Percentiles rank a stretch among this genome's conserved stretches.
Evolutionary conservation across 2,797 vertebrate species (phyloP).

Genomic region (Macropus fuliginosus): DNA sequence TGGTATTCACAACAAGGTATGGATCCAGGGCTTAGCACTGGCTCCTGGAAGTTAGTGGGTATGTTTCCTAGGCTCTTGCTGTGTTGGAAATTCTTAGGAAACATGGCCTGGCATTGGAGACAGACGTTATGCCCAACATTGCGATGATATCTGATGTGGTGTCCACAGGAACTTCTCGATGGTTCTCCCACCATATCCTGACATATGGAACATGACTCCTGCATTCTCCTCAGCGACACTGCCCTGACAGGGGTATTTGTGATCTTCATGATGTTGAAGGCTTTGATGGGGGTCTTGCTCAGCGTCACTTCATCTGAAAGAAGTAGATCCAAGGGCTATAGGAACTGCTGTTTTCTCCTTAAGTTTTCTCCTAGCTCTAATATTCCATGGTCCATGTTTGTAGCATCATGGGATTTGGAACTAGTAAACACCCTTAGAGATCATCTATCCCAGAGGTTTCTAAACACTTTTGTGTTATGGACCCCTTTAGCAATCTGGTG

Average conservation of each 20-base stretch:
- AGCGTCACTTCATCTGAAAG: background rate
- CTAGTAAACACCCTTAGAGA: background rate
- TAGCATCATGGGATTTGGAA: background rate
- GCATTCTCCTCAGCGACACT: background rate
- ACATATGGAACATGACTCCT: constrained; percentile 17
- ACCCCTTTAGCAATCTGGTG: background rate
- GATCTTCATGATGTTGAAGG: background rate
- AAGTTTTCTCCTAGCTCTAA: background rate
- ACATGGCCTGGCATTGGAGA: background rate
- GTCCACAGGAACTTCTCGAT: background rate
- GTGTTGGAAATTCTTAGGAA: background rate
- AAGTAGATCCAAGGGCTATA: background rate
- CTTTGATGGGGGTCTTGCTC: background rate
- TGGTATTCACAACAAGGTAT: constrained; percentile 69
- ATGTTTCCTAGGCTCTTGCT: background rate
- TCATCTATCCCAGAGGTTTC: background rate
- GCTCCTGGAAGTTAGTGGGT: background rate
- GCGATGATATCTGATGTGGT: background rate
- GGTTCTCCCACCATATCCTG: constrained; percentile 25
- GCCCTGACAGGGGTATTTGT: background rate
- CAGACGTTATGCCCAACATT: background rate
- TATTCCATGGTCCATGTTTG: background rate
- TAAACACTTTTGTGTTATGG: background rate
- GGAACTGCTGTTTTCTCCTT: background rate
- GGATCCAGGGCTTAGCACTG: background rate